Conservation (phyloP, 2,113 vertebrate genomes). For the Aix galericulata region DNA sequence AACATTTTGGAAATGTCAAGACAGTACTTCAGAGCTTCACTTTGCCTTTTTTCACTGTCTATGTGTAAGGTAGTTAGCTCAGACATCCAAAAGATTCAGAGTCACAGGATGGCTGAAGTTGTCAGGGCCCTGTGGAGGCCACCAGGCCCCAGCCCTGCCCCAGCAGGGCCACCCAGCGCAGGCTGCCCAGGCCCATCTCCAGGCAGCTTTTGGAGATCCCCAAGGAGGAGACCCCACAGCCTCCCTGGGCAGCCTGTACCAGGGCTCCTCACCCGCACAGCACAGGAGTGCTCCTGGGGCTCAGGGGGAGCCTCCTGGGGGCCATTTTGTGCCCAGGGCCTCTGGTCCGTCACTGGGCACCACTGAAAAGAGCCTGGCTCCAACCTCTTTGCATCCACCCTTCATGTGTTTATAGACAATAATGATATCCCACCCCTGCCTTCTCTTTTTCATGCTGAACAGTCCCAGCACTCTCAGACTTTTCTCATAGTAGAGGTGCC, state of each 20-base stretch:
- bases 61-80: rapidly evolving
- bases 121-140: background rate
- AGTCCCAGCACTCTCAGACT: background rate
- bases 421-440: too few relatives aligned
- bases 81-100: background rate
- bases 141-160: background rate
- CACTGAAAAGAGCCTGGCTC: background rate
- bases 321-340: background rate
- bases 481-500: background rate
- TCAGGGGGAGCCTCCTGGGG: background rate
- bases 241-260: background rate
- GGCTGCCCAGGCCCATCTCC: background rate
- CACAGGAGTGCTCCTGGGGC: background rate
- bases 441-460: background rate
- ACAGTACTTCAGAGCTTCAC: background rate
- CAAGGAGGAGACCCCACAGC: background rate
- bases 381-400: background rate
- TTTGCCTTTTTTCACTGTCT: background rate
- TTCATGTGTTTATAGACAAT: background rate
- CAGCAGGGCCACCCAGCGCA: background rate
- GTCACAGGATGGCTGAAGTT: background rate
- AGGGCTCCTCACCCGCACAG: background rate
- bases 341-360: background rate
- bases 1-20: background rate
- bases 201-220: background rate